These are phyloP conservation scores for Apamea monoglypha DNA, from an alignment of 2,888 invertebrate species.

Conservation along the genomic window DNA sequence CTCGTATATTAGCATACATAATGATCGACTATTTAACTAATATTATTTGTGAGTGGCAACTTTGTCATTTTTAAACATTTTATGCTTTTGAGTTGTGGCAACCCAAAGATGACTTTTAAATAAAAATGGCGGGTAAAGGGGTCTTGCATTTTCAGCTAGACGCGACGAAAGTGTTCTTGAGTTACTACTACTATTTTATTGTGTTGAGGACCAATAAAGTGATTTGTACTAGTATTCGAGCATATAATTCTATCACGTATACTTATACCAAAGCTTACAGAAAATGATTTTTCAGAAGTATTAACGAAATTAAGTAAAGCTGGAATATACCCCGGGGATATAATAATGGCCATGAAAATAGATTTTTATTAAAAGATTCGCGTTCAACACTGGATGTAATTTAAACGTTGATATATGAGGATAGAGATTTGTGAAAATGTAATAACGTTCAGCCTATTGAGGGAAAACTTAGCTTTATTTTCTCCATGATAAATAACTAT, in stretches of 20 bases:
- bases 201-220: too few species aligned
- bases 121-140: too few species aligned
- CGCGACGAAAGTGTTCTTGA: too few species aligned
- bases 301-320: neutral
- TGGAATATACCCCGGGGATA: neutral
- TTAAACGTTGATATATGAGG: neutral
- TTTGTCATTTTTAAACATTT: too few species aligned
- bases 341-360: neutral
- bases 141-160: too few species aligned
- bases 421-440: slow-evolving; percentile 10
- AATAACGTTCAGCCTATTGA: neutral
- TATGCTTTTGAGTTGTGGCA: too few species aligned
- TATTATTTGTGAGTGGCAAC: too few species aligned
- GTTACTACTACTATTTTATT: too few species aligned
- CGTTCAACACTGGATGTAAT: neutral
- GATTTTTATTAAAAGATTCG: neutral
- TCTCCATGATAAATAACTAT: neutral
- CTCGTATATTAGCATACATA: neutral
- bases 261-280: neutral
- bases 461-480: neutral
- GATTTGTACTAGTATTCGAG: too few species aligned
- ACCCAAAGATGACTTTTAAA: too few species aligned
- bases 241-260: too few species aligned
- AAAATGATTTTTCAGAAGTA: neutral
- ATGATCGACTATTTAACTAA: too few species aligned